Conservation (phyloP, 2,888 invertebrate genomes). For the Maniola hyperantus region DNA sequence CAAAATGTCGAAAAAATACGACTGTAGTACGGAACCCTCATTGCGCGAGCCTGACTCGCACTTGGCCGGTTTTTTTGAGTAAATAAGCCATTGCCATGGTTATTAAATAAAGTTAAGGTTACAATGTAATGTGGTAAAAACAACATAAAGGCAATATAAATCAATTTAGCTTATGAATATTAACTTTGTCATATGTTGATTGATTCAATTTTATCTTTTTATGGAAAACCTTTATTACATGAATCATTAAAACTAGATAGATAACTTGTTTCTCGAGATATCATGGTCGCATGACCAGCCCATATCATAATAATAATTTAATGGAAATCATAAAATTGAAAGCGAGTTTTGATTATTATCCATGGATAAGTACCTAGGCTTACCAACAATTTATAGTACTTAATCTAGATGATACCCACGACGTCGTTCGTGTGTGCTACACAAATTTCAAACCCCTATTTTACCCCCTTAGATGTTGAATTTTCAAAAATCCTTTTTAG, state of each 20-base stretch:
- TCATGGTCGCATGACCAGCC: background rate
- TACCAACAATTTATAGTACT: background rate
- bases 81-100: no score
- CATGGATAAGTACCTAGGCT: background rate
- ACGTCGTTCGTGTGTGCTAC: no score
- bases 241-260: background rate
- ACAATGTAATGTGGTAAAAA: background rate
- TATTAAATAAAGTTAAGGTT: background rate
- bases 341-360: background rate
- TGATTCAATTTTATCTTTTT: slow-evolving; percentile 5
- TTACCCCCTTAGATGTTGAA: no score
- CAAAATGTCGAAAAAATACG: no score
- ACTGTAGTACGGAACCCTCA: no score
- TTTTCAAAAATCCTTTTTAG: no score
- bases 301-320: background rate
- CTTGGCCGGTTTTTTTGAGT: no score
- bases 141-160: slow-evolving; percentile 1
- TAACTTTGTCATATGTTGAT: background rate
- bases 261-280: background rate
- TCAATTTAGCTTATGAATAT: slow-evolving; percentile 4
- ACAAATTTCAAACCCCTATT: no score
- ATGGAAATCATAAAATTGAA: slow-evolving; percentile 7
- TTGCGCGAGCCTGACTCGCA: no score
- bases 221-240: slow-evolving; percentile 4
- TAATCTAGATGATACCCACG: no score